A percentile compares a stretch with the other conserved stretches of the same genome.
phyloP scores from a whole-genome alignment of 2,888 invertebrate species.

The Drosophila percnosoma region DNA sequence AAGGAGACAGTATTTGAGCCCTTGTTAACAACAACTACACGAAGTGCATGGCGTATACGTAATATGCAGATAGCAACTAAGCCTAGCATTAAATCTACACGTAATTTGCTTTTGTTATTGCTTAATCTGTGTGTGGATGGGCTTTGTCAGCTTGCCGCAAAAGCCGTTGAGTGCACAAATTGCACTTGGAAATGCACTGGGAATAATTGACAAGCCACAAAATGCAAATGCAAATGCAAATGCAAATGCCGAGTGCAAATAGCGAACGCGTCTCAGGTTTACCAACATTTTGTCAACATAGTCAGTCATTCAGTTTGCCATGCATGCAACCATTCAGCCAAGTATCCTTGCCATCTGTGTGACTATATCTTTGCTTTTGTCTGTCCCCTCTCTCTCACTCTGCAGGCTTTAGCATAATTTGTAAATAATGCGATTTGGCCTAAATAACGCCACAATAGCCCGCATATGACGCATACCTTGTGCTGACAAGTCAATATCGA shows the following conservation, averaged over 20 bases:
- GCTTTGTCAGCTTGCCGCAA: constrained; percentile 1
- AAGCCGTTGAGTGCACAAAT: constrained; percentile 26
- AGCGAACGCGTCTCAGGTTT: neutral
- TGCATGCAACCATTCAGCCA: neutral
- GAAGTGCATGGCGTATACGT: constrained; percentile 48
- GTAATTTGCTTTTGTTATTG: constrained; percentile 59
- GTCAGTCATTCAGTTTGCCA: neutral
- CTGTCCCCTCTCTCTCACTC: neutral
- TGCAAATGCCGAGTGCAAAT: constrained; percentile 25
- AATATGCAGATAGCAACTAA: constrained; percentile 46
- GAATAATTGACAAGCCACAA: constrained; percentile 44
- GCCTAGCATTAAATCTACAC: constrained; percentile 42
- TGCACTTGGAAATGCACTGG: constrained; percentile 39
- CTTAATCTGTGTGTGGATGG: constrained; percentile 49
- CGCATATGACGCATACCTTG: constrained; percentile 16
- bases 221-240: constrained; percentile 43
- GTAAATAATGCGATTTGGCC: constrained; percentile 6
- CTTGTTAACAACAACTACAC: neutral
- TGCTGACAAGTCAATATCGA: neutral
- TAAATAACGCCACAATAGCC: neutral
- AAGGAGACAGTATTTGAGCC: neutral
- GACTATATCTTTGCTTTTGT: neutral
- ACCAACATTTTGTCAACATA: constrained; percentile 23
- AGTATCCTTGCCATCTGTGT: neutral
- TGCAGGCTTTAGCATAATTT: neutral